Base-by-base conservation (phyloP, 2,797 vertebrate genomes). In the Hydrocynus forskahlii region DNA sequence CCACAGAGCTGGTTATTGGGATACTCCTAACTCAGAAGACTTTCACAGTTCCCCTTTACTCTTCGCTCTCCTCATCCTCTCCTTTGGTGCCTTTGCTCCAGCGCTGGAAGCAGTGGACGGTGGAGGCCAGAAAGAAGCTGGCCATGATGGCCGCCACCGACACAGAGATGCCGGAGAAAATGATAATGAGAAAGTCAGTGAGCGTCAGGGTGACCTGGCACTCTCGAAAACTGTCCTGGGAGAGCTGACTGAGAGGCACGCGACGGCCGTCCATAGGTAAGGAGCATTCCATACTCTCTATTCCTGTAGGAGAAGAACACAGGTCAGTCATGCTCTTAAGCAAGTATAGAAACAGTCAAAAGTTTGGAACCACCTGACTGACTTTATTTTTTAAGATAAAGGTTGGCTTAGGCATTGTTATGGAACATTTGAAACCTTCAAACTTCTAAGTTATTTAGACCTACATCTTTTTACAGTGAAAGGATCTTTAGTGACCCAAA, bases 81-180 rank as follows among this genome's bases (percentile, higher is more conserved):
- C 97, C 96, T 59, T 98, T 97, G 0, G 93, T 87, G 76, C 97
- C 97, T 91, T 98, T 99, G 90, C 95, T 98, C 89, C 97, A 98
- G 83, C 96, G 96, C 85, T 99, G 97, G 95, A 99, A 99, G 88
- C 97, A 99, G 87, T 98, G 97, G 17, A 98, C 97, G 50, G 97
- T 96, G 3, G 97, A 97, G 48, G 97, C 98, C 93, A 99, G 92
- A 92, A 99, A 96, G 92, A 99, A 99, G 93, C 98, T 99, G 9
- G 98, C 97, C 81, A 97, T 96, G 83, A 99, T 99, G 89, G 98
- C 98, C 29, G 96, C 97, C 13, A 99, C 95, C 21, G 97, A 99
- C 84, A 99, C 97, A 0, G 96, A 97, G 9, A 99, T 97, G 45
- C 98, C 98, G 0, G 98, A 99, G 93, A 99, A 99, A 89, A 99